phyloP scores from a whole-genome alignment of 2,797 vertebrate species.

The Platalea minor region DNA sequence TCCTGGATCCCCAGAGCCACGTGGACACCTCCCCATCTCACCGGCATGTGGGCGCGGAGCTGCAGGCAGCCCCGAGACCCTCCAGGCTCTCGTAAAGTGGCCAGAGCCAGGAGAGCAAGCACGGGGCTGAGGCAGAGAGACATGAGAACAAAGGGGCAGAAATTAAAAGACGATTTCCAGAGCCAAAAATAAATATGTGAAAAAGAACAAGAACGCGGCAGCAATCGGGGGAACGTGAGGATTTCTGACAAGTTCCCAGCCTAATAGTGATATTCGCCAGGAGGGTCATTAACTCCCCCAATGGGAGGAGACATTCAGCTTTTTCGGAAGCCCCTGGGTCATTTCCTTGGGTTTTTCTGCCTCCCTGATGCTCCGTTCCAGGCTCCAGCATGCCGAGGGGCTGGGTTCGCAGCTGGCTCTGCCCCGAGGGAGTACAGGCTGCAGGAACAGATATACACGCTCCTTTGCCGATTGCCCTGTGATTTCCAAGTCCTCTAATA shows the following conservation, averaged over 20 bases:
- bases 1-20: neutral
- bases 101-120: neutral
- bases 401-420: rapidly evolving
- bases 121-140: neutral
- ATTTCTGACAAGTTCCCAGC: constrained; percentile 16
- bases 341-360: neutral
- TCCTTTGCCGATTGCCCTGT: rapidly evolving
- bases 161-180: constrained; percentile 45
- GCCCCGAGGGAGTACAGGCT: neutral
- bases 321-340: neutral
- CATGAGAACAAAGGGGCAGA: neutral
- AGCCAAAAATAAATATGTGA: neutral
- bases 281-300: neutral
- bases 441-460: neutral
- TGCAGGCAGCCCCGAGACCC: neutral
- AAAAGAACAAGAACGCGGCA: neutral
- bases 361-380: neutral
- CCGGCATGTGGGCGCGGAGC: neutral
- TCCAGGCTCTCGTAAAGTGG: neutral
- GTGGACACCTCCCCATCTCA: neutral
- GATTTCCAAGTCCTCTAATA: neutral
- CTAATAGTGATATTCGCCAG: neutral
- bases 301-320: neutral
- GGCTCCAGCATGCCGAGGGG: neutral
- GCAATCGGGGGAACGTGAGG: neutral